Base-by-base conservation (phyloP, 2,888 invertebrate species). In the Chrysolina americana region DNA sequence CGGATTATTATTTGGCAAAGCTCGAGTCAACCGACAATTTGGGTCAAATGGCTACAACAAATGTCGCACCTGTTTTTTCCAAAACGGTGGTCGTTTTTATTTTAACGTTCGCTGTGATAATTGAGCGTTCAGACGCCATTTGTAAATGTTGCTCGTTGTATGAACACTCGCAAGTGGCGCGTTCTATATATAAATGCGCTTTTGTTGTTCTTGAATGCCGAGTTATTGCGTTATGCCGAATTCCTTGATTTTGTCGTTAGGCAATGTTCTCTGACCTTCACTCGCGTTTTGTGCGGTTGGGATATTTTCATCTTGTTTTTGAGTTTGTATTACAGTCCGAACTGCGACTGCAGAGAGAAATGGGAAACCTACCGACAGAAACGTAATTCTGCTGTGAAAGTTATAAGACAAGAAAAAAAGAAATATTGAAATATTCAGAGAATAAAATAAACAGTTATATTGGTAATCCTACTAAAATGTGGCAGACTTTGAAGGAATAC, bases 1-100 rank as follows among this genome's bases (percentile, higher is more conserved):
- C 48, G n/a, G n/a, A n/a, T 48, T 36, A 70, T 50, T 66, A 74
- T 74, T 74, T 74, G 74, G 74, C 74, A 74, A 62, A 74, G 50
- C 59, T 17, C 15, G 56, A 9, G 59, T 17, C 53, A 21, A 47
- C 10, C 53, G 53, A 44, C 28, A 56, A 73, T 66, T 50, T 74
- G 53, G 74, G 74, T 74, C 70, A 10, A 66, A 70, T 36, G 70
- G 66, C 70, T 73, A 70, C 48, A 59, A 70, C 69, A 70, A 70
- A 69, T 62, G 41, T 50, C 63, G 70, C 74, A 74, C 74, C 73
- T 73, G 73, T 59, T 59, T 59, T 23, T 73, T 73, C 48, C 65
- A 28, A 48, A 65, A 70, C 70, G 62, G 62, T 44, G 70, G 65
- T 70, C 62, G 47, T 70, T 68, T 64, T 73, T 56, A 62, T 70